These are phyloP conservation scores for Acridotheres tristis DNA, from an alignment of 2,797 vertebrate genomes.

Conservation along the genomic window DNA sequence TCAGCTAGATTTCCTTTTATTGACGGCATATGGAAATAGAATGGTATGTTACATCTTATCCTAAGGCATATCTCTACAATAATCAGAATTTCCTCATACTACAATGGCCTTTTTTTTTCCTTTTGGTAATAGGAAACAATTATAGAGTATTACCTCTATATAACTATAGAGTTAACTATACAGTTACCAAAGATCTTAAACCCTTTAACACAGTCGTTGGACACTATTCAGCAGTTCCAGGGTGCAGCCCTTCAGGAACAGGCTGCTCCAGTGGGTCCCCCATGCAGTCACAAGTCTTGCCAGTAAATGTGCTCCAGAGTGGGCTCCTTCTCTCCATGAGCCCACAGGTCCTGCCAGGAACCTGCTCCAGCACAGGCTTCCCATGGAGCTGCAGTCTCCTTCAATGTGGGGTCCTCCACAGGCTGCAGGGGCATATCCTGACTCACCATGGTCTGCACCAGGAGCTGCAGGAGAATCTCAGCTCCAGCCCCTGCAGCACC, in stretches of 20 bases:
- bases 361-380: neutral
- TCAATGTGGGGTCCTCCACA: accelerated
- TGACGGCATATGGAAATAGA: neutral
- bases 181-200: neutral
- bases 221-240: neutral
- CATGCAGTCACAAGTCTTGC: neutral
- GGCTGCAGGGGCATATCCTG: neutral
- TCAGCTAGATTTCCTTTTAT: neutral
- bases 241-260: neutral
- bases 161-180: no score
- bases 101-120: neutral
- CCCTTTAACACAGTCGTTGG: neutral
- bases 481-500: neutral
- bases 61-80: neutral
- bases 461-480: neutral
- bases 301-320: neutral
- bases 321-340: neutral
- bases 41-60: neutral
- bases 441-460: neutral
- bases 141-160: neutral
- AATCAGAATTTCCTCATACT: neutral
- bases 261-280: neutral
- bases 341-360: neutral
- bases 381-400: neutral
- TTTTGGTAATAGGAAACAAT: neutral